These are phyloP conservation scores for Xenopus tropicalis DNA, from an alignment of 2,113 vertebrate genomes.

Conservation along the genomic window UCB_Xtro_10.0 CM004444.2:164312001-164312500, in stretches of 20 bases:
- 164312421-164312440: not conserved
- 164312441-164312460: not conserved
- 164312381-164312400: not conserved
- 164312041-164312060: too few relatives aligned
- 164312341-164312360: not conserved
- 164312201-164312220: not conserved
- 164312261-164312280: too few relatives aligned
- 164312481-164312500: not conserved
- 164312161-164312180: not conserved
- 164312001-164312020: too few relatives aligned
- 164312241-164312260: not conserved
- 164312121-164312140: too few relatives aligned
- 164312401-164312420: conserved; percentile 2
- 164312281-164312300: not conserved
- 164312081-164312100: too few relatives aligned
- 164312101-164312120: too few relatives aligned
- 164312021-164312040: too few relatives aligned
- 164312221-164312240: not conserved
- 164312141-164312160: too few relatives aligned
- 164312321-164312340: not conserved
- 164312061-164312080: too few relatives aligned
- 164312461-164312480: not conserved
- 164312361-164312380: not conserved
- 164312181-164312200: not conserved
- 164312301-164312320: not conserved